These are phyloP conservation scores for Drosophila rhopaloa DNA, from an alignment of 1,140 invertebrate species.

Conservation along the genomic window DNA sequence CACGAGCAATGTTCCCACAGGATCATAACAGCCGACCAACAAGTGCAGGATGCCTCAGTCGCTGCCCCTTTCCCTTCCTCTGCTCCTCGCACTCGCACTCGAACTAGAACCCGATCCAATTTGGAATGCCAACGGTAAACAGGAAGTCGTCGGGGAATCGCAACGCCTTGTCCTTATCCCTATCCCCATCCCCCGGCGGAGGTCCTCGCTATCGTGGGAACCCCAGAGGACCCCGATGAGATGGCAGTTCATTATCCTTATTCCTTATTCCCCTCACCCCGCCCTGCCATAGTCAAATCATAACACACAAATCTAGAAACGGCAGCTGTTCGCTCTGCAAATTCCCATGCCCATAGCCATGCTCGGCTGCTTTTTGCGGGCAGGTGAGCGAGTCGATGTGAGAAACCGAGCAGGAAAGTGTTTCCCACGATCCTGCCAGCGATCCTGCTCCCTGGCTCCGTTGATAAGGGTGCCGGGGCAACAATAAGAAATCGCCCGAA, in stretches of 20 bases:
- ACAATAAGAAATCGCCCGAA: constrained; percentile 72
- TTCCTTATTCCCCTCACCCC: constrained; percentile 5
- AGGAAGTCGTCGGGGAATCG: constrained; percentile 69
- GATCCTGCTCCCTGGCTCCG: constrained; percentile 65
- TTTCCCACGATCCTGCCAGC: constrained; percentile 78
- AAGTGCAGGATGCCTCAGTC: constrained; percentile 59
- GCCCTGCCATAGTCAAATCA: constrained; percentile 67
- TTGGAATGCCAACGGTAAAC: constrained; percentile 65
- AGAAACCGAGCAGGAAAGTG: constrained; percentile 82
- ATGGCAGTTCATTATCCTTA: constrained; percentile 76
- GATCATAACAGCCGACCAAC: constrained; percentile 66
- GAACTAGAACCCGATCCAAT: constrained; percentile 43
- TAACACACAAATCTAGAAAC: constrained; percentile 80
- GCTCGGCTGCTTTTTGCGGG: constrained; percentile 55
- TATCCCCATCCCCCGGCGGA: constrained; percentile 17
- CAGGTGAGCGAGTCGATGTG: constrained; percentile 84
- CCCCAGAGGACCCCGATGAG: constrained; percentile 45
- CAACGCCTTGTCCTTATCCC: constrained; percentile 48
- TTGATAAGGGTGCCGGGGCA: constrained; percentile 69
- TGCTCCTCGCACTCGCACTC: not conserved
- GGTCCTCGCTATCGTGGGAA: constrained; percentile 61
- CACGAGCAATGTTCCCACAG: constrained; percentile 78
- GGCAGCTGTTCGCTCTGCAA: constrained; percentile 71
- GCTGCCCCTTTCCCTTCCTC: not conserved
- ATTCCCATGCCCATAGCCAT: constrained; percentile 55